These are phyloP conservation scores for Aphidius gifuensis DNA, from an alignment of 1,140 invertebrate genomes.

Conservation along the genomic window DNA sequence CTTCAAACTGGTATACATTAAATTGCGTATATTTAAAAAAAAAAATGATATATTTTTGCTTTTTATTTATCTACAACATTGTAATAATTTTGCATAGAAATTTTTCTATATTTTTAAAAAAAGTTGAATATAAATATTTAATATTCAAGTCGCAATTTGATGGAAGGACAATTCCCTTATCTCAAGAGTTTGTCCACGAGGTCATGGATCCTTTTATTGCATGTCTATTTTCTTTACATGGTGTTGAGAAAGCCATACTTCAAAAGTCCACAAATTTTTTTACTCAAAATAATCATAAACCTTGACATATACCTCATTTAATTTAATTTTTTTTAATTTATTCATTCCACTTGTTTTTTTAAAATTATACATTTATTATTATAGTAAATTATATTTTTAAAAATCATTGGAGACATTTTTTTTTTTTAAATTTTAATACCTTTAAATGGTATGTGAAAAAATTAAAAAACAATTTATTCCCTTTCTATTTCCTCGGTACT, in stretches of 20 bases:
- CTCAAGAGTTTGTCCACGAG: constrained; percentile 23
- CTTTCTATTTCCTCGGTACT: constrained; percentile 1
- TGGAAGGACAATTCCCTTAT: constrained; percentile 22
- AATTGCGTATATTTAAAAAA: neutral
- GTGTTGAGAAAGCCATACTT: constrained; percentile 21
- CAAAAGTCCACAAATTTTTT: constrained; percentile 6
- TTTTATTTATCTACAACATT: no score
- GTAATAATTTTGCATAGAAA: no score
- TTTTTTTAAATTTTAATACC: neutral
- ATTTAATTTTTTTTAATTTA: no score
- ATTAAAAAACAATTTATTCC: neutral
- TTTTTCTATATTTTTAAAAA: no score
- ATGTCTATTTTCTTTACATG: constrained; percentile 20
- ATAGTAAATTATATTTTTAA: no score
- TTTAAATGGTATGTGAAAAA: no score
- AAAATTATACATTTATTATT: no score
- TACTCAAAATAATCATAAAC: neutral
- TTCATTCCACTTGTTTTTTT: no score
- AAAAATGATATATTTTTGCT: no score
- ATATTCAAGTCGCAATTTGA: constrained; percentile 22
- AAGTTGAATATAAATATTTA: neutral
- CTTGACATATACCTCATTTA: no score
- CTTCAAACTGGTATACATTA: constrained; percentile 5
- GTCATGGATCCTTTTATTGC: constrained; percentile 23
- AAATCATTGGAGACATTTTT: neutral